phyloP scores from a whole-genome alignment of 1,140 invertebrate species.

The Scylla paramamosain region DNA sequence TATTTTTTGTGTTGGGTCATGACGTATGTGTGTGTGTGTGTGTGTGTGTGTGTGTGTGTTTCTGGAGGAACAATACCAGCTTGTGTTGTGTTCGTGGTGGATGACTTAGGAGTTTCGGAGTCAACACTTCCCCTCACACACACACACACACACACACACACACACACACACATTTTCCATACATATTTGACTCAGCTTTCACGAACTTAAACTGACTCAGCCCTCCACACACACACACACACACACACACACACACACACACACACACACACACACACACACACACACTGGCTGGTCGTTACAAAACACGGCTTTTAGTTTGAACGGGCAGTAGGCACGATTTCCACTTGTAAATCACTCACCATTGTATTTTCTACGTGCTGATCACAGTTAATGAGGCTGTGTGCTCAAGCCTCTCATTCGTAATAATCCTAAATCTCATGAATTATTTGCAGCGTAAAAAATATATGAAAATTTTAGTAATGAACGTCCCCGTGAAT shows the following conservation, averaged over 20 bases:
- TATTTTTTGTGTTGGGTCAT: neutral
- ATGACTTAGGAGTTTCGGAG: too few species aligned
- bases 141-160: constrained; percentile 20
- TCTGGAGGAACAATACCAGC: too few species aligned
- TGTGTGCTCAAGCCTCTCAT: constrained; percentile 20
- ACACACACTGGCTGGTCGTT: neutral
- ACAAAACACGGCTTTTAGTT: neutral
- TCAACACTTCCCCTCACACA: neutral
- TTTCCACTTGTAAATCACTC: constrained; percentile 22
- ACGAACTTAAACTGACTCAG: neutral
- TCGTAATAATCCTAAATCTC: constrained; percentile 24
- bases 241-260: constrained; percentile 20
- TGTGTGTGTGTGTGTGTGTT: neutral
- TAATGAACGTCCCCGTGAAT: constrained; percentile 21
- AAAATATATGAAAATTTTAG: constrained; percentile 16
- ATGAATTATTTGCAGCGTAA: constrained; percentile 11
- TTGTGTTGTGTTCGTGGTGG: too few species aligned
- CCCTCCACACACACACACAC: neutral
- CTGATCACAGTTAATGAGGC: constrained; percentile 21
- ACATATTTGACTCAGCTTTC: neutral
- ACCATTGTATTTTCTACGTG: constrained; percentile 22
- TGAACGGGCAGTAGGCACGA: neutral
- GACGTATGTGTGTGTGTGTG: neutral
- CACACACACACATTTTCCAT: neutral
- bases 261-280: constrained; percentile 20